Evolutionary conservation across 2,113 vertebrate genomes (phyloP).

Genomic region (Puma concolor): DNA sequence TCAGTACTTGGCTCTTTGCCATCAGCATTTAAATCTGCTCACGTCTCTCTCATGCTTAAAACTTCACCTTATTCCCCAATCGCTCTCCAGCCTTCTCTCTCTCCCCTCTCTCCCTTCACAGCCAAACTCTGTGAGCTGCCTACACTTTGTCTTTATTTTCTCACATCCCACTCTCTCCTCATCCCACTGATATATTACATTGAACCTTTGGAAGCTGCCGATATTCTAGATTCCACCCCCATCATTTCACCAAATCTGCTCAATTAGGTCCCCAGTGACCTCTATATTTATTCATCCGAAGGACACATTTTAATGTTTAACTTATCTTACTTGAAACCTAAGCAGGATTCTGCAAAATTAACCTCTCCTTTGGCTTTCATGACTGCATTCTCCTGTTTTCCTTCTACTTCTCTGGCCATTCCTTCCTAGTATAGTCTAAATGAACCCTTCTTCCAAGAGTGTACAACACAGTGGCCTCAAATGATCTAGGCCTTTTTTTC

Average conservation of each 20-base stretch:
- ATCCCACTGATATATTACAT: slow-evolving; percentile 58
- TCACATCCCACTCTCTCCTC: slow-evolving; percentile 74
- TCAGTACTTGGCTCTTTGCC: slow-evolving; percentile 30
- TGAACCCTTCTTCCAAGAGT: neutral
- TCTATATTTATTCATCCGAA: slow-evolving; percentile 17
- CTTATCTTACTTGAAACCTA: neutral
- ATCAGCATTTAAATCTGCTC: slow-evolving; percentile 27
- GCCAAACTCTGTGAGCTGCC: slow-evolving; percentile 71
- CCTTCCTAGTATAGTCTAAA: neutral
- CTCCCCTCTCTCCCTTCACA: slow-evolving; percentile 15
- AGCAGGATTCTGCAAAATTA: neutral
- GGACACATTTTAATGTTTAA: neutral
- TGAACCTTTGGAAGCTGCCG: slow-evolving; percentile 57
- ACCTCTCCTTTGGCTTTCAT: neutral
- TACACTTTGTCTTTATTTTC: slow-evolving; percentile 62
- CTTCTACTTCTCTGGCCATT: neutral
- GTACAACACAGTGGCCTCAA: neutral
- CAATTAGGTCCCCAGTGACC: slow-evolving; percentile 58
- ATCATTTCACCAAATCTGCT: slow-evolving; percentile 55
- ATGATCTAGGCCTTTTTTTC: neutral
- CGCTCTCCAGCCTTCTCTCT: slow-evolving; percentile 31
- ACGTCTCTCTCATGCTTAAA: neutral
- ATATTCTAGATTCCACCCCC: slow-evolving; percentile 59
- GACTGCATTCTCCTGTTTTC: neutral
- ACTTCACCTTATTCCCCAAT: slow-evolving; percentile 47